Evolutionary conservation across 1,140 invertebrate species (phyloP).

Genomic region (Argopecten irradians): DNA sequence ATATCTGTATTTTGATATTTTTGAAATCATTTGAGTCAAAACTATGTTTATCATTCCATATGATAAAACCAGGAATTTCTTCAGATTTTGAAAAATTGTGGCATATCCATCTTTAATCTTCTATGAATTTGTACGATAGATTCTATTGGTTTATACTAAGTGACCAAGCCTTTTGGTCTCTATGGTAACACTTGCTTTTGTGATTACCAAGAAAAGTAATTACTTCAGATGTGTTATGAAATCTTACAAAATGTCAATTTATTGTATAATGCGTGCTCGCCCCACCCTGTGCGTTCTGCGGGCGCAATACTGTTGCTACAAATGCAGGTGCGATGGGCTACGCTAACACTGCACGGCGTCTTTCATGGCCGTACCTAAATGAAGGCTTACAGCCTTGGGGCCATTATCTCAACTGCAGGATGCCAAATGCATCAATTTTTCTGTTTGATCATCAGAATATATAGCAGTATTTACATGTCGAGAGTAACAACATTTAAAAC

Average conservation of each 20-base stretch:
- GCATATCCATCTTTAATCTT: not conserved
- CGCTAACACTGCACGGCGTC: not conserved
- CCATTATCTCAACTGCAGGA: constrained; percentile 8
- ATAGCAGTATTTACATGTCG: not conserved
- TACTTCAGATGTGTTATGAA: not conserved
- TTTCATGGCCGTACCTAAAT: not conserved
- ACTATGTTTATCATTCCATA: not conserved
- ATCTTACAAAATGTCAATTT: not conserved
- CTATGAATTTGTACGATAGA: not conserved
- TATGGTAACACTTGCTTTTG: not conserved
- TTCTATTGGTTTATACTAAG: not conserved
- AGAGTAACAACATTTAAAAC: not conserved
- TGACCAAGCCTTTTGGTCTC: not conserved
- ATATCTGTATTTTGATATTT: not conserved
- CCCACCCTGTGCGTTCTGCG: not conserved
- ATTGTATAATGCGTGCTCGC: not conserved
- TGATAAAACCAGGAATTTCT: not conserved
- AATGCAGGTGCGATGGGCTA: not conserved
- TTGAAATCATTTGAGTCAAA: not conserved
- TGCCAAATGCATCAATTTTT: not conserved
- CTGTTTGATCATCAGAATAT: not conserved
- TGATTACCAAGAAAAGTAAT: not conserved
- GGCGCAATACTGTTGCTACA: constrained; percentile 7
- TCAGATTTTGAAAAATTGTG: not conserved
- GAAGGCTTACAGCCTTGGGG: not conserved